A percentile compares a stretch with the other conserved stretches of the same genome.
phyloP scores from a whole-genome alignment of 2,888 invertebrate genomes.

The Syrphus vitripennis region DNA sequence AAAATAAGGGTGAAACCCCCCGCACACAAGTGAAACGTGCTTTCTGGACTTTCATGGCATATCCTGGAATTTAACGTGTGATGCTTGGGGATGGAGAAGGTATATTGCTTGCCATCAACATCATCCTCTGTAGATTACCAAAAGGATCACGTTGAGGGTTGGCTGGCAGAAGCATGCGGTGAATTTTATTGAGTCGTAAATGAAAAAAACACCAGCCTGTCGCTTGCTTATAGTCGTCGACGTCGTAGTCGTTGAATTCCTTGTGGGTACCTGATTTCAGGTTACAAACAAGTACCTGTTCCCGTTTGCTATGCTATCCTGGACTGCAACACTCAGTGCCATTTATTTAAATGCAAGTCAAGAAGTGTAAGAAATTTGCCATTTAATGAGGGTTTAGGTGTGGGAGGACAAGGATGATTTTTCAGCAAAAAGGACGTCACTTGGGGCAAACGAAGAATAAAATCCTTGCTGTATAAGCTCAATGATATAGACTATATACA shows the following conservation, averaged over 20 bases:
- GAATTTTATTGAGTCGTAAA: conserved; percentile 71
- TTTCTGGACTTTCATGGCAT: conserved; percentile 56
- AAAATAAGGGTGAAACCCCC: conserved; percentile 16
- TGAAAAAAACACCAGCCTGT: conserved; percentile 33
- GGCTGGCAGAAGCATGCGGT: conserved; percentile 57
- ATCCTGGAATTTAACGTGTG: conserved; percentile 59
- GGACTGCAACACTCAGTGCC: conserved; percentile 56
- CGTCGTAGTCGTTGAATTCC: conserved; percentile 44
- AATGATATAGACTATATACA: background rate
- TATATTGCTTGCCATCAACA: conserved; percentile 16
- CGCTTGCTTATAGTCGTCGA: background rate
- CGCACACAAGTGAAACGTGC: conserved; percentile 34
- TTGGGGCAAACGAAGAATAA: conserved; percentile 63
- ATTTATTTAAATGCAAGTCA: conserved; percentile 71
- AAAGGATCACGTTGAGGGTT: conserved; percentile 61
- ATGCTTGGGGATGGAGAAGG: conserved; percentile 11
- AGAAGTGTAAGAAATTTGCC: conserved; percentile 71
- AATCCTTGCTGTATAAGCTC: conserved; percentile 51
- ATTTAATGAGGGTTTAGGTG: conserved; percentile 60
- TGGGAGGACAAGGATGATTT: conserved; percentile 26
- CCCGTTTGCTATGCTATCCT: conserved; percentile 40
- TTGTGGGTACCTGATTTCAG: conserved; percentile 69
- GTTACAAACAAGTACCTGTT: conserved; percentile 64
- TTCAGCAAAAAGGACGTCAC: conserved; percentile 63
- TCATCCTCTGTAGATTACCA: conserved; percentile 61